These are phyloP conservation scores for Drosophila ananassae DNA, from an alignment of 1,140 invertebrate species.

Conservation along the genomic window DNA sequence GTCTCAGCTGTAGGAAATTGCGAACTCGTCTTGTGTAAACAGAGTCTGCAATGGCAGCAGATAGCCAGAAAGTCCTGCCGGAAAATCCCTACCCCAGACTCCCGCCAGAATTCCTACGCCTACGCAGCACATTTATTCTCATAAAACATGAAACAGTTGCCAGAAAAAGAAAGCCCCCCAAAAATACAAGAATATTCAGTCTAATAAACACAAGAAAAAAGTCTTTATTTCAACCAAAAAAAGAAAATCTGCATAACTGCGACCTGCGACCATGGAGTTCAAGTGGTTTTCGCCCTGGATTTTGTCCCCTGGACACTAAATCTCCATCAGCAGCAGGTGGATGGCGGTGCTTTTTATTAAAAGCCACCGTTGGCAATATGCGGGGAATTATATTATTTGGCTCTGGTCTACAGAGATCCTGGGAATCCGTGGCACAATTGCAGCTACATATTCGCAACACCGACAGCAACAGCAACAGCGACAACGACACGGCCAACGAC, in stretches of 20 bases:
- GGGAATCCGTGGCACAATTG: constrained; percentile 26
- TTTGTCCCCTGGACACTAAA: constrained; percentile 42
- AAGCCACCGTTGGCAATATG: constrained; percentile 44
- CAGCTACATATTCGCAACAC: constrained; percentile 24
- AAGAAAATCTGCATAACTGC: constrained; percentile 75
- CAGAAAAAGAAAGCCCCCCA: constrained; percentile 1
- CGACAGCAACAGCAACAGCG: constrained; percentile 8
- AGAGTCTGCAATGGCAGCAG: constrained; percentile 37
- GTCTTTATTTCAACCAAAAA: constrained; percentile 17
- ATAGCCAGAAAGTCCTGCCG: constrained; percentile 2
- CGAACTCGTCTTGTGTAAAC: constrained; percentile 57
- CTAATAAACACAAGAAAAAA: constrained; percentile 80
- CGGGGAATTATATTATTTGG: constrained; percentile 49
- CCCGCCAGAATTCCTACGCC: constrained; percentile 9
- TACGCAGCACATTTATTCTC: constrained; percentile 77
- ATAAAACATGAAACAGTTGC: constrained; percentile 62
- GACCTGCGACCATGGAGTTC: constrained; percentile 13
- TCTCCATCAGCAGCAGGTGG: constrained; percentile 59
- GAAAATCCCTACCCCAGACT: background rate
- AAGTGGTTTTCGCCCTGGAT: constrained; percentile 32
- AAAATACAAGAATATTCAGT: constrained; percentile 11
- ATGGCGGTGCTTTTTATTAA: constrained; percentile 38
- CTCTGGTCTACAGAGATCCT: constrained; percentile 13
- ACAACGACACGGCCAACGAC: constrained; percentile 21
- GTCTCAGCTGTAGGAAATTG: constrained; percentile 54